phyloP scores from a whole-genome alignment of 2,888 invertebrate species.

The Smittia sp. region DNA sequence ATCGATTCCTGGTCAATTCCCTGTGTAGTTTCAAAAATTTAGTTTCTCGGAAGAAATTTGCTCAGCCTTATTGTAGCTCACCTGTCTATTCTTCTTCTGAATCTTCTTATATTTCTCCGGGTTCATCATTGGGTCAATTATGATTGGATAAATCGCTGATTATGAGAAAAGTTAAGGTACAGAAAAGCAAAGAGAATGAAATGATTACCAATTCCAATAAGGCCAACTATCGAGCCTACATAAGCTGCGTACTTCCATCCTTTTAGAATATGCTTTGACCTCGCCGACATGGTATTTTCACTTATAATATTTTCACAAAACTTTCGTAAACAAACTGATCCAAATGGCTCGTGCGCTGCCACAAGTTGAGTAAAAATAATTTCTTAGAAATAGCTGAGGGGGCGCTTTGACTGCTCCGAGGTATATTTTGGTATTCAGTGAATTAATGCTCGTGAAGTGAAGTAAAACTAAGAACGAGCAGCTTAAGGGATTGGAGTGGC shows the following conservation, averaged over 20 bases:
- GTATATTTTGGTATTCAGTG: too few species aligned
- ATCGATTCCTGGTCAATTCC: constrained; percentile 14
- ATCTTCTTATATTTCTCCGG: constrained; percentile 60
- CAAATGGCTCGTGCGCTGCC: too few species aligned
- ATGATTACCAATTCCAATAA: not conserved
- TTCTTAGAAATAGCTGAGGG: too few species aligned
- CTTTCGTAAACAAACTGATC: not conserved
- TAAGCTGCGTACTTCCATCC: constrained; percentile 61
- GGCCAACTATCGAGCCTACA: constrained; percentile 48
- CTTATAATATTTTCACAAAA: not conserved
- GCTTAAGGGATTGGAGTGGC: too few species aligned
- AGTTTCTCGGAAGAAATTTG: too few species aligned
- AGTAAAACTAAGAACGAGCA: too few species aligned
- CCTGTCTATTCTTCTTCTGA: constrained; percentile 34
- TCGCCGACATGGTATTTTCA: not conserved
- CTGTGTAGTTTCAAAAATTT: not conserved
- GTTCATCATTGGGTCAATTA: constrained; percentile 62
- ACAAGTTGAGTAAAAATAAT: too few species aligned
- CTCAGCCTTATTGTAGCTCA: not conserved
- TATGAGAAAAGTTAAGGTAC: not conserved
- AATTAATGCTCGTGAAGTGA: too few species aligned
- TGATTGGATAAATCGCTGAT: constrained; percentile 59
- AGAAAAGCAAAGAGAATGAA: too few species aligned
- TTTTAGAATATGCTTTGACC: not conserved
- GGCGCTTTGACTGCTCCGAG: too few species aligned